Conservation (phyloP, 2,113 vertebrate genomes). For the Triplophysa rosa region DNA sequence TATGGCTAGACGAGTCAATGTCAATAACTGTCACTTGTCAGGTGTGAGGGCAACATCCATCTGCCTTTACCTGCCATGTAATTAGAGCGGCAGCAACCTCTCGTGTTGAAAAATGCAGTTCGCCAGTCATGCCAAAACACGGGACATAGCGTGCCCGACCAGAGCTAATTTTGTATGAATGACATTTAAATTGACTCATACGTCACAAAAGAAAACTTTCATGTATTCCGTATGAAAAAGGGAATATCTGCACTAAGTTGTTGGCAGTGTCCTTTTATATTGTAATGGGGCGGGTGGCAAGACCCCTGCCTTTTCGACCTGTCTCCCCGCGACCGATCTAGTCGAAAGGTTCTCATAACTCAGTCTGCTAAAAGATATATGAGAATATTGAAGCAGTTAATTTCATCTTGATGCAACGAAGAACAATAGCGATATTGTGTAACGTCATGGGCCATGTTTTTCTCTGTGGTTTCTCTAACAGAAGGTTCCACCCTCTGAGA, state of each 20-base stretch:
- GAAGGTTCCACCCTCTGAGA: conserved; percentile 50
- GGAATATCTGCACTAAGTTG: conserved; percentile 36
- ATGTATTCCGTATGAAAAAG: conserved; percentile 17
- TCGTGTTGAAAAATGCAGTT: conserved; percentile 62
- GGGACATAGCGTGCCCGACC: conserved; percentile 49
- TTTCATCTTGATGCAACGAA: conserved; percentile 53
- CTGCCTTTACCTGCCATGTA: conserved; percentile 62
- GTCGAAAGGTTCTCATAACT: conserved; percentile 45
- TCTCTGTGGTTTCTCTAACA: conserved; percentile 53
- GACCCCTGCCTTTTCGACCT: conserved; percentile 58
- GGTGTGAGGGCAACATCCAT: conserved; percentile 52
- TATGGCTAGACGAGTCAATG: conserved; percentile 71
- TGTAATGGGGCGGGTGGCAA: conserved; percentile 8
- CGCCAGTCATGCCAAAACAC: conserved; percentile 62
- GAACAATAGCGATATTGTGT: conserved; percentile 65
- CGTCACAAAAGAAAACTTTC: conserved; percentile 37
- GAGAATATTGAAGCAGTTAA: conserved; percentile 55
- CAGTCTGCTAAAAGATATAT: conserved; percentile 65
- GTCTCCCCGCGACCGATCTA: conserved; percentile 61
- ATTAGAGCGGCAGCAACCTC: conserved; percentile 66
- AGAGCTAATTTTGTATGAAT: conserved; percentile 55
- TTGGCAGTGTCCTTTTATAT: neutral
- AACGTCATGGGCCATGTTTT: conserved; percentile 49
- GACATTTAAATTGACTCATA: conserved; percentile 57
- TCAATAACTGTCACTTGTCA: conserved; percentile 72